Percentiles rank a stretch among this genome's conserved stretches.
Evolutionary conservation across 2,888 invertebrate genomes (phyloP).

Genomic region (Ephialtes manifestator): DNA sequence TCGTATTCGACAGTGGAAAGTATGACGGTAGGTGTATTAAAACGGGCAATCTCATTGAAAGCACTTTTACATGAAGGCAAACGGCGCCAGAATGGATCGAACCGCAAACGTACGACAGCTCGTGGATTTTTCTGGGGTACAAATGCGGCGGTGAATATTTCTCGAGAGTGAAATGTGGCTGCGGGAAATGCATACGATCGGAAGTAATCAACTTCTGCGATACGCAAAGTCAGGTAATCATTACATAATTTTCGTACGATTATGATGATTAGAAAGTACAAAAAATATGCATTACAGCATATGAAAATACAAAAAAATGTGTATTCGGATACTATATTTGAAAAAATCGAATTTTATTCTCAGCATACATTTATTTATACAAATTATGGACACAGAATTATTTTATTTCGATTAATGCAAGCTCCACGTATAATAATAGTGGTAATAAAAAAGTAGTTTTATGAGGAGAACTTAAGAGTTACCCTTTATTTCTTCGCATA

Average conservation of each 20-base stretch:
- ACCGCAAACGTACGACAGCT: conserved; percentile 29
- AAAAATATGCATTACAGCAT: neutral
- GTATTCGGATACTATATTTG: too few species aligned
- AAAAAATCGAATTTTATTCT: too few species aligned
- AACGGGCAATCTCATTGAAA: conserved; percentile 39
- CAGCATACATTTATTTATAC: too few species aligned
- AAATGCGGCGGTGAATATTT: neutral
- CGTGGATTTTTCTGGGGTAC: conserved; percentile 10
- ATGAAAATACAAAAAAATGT: neutral
- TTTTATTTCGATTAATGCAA: neutral
- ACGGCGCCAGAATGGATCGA: conserved; percentile 19
- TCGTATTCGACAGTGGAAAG: neutral
- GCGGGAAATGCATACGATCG: neutral
- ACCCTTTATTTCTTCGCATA: conserved; percentile 25
- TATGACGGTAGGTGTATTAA: conserved; percentile 1
- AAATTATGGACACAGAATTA: neutral
- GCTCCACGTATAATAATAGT: neutral
- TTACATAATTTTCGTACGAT: neutral
- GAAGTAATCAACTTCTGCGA: conserved; percentile 1
- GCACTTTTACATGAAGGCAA: conserved; percentile 7
- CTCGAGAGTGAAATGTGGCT: conserved; percentile 2
- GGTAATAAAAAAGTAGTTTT: conserved; percentile 2
- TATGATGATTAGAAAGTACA: neutral
- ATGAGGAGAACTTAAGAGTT: neutral
- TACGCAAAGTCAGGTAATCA: neutral